A percentile compares a stretch with the other conserved stretches of the same genome.
These are phyloP conservation scores for Peromyscus eremicus DNA, from an alignment of 2,797 vertebrate species.

Conservation along the genomic window DNA sequence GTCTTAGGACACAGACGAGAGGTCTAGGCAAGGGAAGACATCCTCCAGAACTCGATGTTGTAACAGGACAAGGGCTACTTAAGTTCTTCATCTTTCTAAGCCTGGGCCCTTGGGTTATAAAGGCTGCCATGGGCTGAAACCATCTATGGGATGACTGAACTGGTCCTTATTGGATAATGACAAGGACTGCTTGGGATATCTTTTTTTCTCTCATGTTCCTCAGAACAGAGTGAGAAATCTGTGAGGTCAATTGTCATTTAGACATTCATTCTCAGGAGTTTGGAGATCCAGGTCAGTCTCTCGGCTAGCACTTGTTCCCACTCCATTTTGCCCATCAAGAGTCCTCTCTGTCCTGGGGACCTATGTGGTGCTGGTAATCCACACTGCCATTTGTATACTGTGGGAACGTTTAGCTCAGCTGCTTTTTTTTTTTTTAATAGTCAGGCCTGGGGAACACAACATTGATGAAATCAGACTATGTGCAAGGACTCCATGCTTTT, in stretches of 20 bases:
- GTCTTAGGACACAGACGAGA: conserved; percentile 6
- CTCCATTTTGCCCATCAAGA: not conserved
- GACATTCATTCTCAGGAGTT: conserved; percentile 31
- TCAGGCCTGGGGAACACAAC: not conserved
- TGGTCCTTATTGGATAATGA: not conserved
- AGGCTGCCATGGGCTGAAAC: not conserved
- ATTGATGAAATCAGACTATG: not conserved
- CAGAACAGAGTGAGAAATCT: not conserved
- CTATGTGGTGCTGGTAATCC: not conserved
- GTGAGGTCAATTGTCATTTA: not conserved
- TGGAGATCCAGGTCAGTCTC: not conserved
- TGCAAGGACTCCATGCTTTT: not conserved
- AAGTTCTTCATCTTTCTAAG: not conserved
- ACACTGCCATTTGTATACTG: not conserved
- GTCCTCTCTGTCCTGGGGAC: not conserved
- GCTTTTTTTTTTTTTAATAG: not conserved
- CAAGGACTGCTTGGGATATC: not conserved
- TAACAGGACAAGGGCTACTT: not conserved
- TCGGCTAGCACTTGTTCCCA: not conserved
- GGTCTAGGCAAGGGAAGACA: not conserved
- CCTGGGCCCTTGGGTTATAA: not conserved
- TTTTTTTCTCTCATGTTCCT: not conserved
- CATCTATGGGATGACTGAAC: not conserved
- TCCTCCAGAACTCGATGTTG: not conserved
- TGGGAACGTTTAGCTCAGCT: not conserved